Base-by-base conservation (phyloP, 2,113 vertebrate species). In the Atlantisia rogersi region DNA sequence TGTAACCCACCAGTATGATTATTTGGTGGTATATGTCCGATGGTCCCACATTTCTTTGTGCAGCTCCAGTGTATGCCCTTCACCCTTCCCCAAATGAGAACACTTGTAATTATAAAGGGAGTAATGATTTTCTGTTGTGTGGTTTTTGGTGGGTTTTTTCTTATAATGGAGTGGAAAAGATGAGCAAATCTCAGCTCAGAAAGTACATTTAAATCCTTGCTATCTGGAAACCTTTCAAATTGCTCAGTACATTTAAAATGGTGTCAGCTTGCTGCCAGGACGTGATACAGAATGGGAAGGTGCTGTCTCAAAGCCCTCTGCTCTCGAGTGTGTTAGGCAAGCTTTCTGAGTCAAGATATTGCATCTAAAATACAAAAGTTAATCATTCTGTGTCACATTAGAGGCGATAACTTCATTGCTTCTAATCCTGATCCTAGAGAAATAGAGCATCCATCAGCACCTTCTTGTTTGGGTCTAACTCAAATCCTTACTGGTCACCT, bases 241-340 rank as follows among this genome's bases (percentile, higher is more conserved):
- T 74, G 64, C 52, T 70, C 15, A 12, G 68, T 86, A 78, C 35
- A 68, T 93, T 39, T 52, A 85, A 90, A 92, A 70, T 55, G 40
- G 71, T 55, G 52, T 92, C 88, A 94, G 52, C 82, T 92, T 84
- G 62, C 81, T 93, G 79, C 92, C 82, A 74, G 71, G 76, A 46
- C 44, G 24, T 52, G 76, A 80, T 83, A 65, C 7, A 35, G 69
- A 81, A 67, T 28, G 64, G 86, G 58, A 90, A 94, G 94, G 88
- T 80, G 92, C 86, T 64, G 75, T 50, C 44, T 93, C 71, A 40
- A 44, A 32, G 44, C 48, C 71, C 60, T 62, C n/a, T 92, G 63
- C 82, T 93, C 70, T 80, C 44, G 50, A 39, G 46, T 58, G 48
- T 22, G 40, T 65, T 86, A 90, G 71, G 55, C 46, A 55, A 77